These are phyloP conservation scores for Neodiprion fabricii DNA, from an alignment of 1,140 invertebrate genomes.

Conservation along the genomic window DNA sequence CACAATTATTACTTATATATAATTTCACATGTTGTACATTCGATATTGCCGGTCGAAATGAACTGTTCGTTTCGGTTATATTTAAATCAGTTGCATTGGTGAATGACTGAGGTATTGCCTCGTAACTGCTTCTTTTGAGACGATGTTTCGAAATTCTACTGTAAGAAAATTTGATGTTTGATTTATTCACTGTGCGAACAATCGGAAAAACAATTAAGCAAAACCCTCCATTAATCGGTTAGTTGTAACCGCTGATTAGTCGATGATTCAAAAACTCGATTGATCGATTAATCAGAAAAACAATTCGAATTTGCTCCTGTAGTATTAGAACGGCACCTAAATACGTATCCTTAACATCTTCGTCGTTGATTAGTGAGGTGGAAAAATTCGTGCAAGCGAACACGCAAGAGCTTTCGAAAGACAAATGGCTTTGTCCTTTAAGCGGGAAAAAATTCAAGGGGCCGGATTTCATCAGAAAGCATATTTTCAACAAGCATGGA, in stretches of 20 bases:
- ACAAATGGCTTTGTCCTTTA: slow-evolving; percentile 98
- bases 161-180: slow-evolving; percentile 4
- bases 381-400: slow-evolving; percentile 95
- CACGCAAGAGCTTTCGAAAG: slow-evolving; percentile 94
- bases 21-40: slow-evolving; percentile 1
- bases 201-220: too few species aligned
- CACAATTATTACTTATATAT: slow-evolving; percentile 23
- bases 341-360: too few species aligned
- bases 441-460: slow-evolving; percentile 99
- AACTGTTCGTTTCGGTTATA: slow-evolving; percentile 13
- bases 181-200: neutral
- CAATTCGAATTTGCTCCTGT: neutral
- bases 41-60: slow-evolving; percentile 5
- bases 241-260: too few species aligned
- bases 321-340: too few species aligned
- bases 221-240: too few species aligned
- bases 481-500: slow-evolving; percentile 96
- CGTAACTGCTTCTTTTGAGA: too few species aligned
- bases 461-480: slow-evolving; percentile 98
- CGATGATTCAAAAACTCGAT: neutral
- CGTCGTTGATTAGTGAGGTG: slow-evolving; percentile 68
- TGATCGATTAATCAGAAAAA: too few species aligned
- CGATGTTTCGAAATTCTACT: neutral
- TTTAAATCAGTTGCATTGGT: slow-evolving; percentile 10
- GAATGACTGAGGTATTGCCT: neutral